These are phyloP conservation scores for Coptodon rendalli DNA, from an alignment of 2,113 vertebrate genomes.

Conservation along the genomic window DNA sequence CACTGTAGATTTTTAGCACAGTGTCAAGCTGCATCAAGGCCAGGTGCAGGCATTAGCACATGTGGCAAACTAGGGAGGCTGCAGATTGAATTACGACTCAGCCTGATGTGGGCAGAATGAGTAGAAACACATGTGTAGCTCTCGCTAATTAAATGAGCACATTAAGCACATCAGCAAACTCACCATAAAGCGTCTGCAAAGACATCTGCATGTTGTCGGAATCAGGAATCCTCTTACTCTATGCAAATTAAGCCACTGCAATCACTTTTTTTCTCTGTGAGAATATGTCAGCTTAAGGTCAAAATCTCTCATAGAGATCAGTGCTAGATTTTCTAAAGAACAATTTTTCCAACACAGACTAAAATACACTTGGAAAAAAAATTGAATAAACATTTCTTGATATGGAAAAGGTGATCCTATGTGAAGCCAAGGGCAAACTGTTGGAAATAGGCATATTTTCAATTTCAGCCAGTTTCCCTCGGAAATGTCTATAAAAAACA, in stretches of 20 bases:
- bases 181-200: constrained; percentile 20
- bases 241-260: background rate
- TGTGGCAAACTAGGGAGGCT: constrained; percentile 59
- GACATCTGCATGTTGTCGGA: constrained; percentile 29
- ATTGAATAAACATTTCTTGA: background rate
- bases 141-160: constrained; percentile 52
- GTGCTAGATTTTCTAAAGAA: background rate
- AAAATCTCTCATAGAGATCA: background rate
- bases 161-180: constrained; percentile 53
- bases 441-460: background rate
- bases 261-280: background rate
- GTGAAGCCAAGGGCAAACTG: background rate
- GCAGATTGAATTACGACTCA: constrained; percentile 56
- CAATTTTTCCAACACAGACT: background rate
- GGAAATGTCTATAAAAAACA: background rate
- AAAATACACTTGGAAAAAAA: background rate
- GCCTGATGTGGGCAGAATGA: constrained; percentile 40
- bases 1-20: constrained; percentile 5
- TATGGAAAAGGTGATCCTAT: background rate
- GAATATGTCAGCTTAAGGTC: background rate
- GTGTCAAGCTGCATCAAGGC: constrained; percentile 42
- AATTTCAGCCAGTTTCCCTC: background rate
- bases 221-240: background rate
- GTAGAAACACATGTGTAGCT: constrained; percentile 54
- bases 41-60: constrained; percentile 44